Evolutionary conservation across 2,113 vertebrate genomes (phyloP).

Genomic region (Lycaon pictus): DNA sequence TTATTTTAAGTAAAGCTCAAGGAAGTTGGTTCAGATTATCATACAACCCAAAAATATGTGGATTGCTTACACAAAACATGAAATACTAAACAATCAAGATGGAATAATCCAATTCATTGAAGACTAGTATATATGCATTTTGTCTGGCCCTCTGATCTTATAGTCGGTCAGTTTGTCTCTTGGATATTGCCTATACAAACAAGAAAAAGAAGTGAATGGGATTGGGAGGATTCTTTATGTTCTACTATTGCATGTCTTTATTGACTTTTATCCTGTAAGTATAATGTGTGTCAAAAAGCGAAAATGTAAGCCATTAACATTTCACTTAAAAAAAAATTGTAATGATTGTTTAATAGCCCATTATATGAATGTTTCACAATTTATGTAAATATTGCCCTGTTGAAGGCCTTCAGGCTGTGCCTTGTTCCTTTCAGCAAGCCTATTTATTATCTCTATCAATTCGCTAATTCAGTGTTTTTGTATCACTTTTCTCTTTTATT

Average conservation of each 20-base stretch:
- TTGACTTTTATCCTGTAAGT: constrained; percentile 10
- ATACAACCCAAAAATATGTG: neutral
- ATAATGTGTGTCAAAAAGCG: neutral
- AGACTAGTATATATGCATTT: neutral
- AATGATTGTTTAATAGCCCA: neutral
- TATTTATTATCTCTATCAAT: neutral
- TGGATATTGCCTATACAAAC: neutral
- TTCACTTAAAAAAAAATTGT: neutral
- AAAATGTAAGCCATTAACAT: neutral
- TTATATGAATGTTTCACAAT: neutral
- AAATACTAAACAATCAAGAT: neutral
- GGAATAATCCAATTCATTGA: neutral
- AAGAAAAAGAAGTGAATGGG: neutral
- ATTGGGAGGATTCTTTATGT: neutral
- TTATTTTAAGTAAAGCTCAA: constrained; percentile 15
- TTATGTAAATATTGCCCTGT: neutral
- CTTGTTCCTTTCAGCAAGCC: neutral
- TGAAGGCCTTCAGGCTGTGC: neutral
- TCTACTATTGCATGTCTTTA: neutral
- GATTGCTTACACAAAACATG: neutral
- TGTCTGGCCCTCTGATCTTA: neutral
- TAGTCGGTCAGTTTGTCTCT: neutral
- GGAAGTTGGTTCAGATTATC: neutral
- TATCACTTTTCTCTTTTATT: neutral
- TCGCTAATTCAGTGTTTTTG: neutral